Base-by-base conservation (phyloP, 2,888 invertebrate species). In the Drosophila macrospina region DNA sequence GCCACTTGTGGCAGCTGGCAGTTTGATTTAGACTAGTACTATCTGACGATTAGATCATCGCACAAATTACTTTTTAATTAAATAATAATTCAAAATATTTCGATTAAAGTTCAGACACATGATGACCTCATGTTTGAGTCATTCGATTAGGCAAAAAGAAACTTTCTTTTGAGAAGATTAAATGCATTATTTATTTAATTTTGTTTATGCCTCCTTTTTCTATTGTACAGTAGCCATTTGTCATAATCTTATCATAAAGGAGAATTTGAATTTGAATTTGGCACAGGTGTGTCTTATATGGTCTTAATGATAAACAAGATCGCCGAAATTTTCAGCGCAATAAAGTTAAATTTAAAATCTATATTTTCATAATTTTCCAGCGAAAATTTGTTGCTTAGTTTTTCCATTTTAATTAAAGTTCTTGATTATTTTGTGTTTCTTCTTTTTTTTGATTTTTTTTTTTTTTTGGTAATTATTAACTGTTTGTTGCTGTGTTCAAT, bases 251-350 rank as follows among this genome's bases (percentile, higher is more conserved):
- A 81, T 86, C 86, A 36, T 10, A n/a, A 28, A 32, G 10, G n/a
- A n/a, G n/a, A 20, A 20, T 20, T 1, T 1, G 20, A 20, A 20
- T 20, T 20, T 32, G 5, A 26, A 8, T 50, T 16, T 6, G 0
- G 1, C 42, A 32, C 70, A 56, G 65, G 51, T 75, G 65, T 41
- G 57, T 57, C 60, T 67, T 67, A 36, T 42, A 41, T 45, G 37
- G 37, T 41, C n/a, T 55, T 54, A 47, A 36, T 55, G 57, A 83
- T 80, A 86, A 61, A 60, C 80, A 83, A 86, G 77, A 77, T 69
- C 80, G 63, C 61, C n/a, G 10, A 24, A 50, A 57, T 15, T 13
- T 28, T n/a, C 15, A 28, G 8, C 11, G 11, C 41, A 61, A 34
- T 28, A 4, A 16, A 41, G 20, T 34, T 28, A 6, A 55, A 7